Base-by-base conservation (phyloP, 2,113 vertebrate species). In the Diglossa brunneiventris region DNA sequence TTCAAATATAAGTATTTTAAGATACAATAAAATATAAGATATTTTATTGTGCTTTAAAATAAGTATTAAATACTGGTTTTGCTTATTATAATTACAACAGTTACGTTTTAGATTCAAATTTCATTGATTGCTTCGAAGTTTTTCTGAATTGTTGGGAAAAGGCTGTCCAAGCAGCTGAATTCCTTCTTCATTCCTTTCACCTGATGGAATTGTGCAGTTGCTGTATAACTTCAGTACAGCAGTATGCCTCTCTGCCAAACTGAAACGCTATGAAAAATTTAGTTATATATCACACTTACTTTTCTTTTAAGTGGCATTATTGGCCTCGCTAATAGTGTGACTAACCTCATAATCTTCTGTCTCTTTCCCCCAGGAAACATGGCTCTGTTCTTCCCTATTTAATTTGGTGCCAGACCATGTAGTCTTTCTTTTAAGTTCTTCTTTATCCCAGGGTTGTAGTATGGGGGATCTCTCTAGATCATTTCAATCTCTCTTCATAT, bases 401-500 rank as follows among this genome's bases (percentile, higher is more conserved):
- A 97, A 97, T 96, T 95, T 96, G 93, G 61, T 96, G 68, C 90
- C 90, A 94, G 83, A 67, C 86, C 44, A 18, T 92, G 94, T 91
- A 77, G 83, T 50, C 83, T 91, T 90, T 66, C 95, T 96, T 96
- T 96, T 23, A 96, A 97, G 92, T 92, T 92, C 79, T 59, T 94
- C 90, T 95, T 94, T 92, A 95, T 94, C 93, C 81, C 92, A 81
- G 87, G 61, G 72, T 94, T 95, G 56, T 95, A 88, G 73, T 89
- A 75, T 95, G 85, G 76, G 90, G 68, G 72, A 95, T 87, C 90
- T 96, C 92, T 97, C 88, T 92, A 90, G 95, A 90, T 96, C 84
- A 94, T 96, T 96, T 96, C 92, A 81, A 53, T 96, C 92, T 97
- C 85, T 90, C 90, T 97, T 96, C 87, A 90, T 96, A 97, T 95